Base-by-base conservation (phyloP, 2,797 vertebrate genomes). In the Mus spretus region DNA sequence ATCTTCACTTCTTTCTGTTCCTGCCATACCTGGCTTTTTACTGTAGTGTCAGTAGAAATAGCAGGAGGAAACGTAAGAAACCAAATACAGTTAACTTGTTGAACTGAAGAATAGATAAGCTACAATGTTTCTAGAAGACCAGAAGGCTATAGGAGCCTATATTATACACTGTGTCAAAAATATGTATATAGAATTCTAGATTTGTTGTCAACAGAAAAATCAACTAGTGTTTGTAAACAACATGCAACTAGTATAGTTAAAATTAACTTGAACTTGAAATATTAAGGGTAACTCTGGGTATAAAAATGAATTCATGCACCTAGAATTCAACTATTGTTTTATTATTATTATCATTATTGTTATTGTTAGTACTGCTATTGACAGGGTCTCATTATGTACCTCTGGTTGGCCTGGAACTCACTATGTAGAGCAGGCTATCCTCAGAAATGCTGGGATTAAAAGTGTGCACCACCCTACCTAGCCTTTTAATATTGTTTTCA, bases 41-140 rank as follows among this genome's bases (percentile, higher is more conserved):
- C 63, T 80, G 67, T 61, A 96, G 75, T 55, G 77, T 90, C 90
- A 96, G 20, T 3, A 92, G 61, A 79, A 9, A 82, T 77, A 34
- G 34, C 22, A 57, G 13, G 63, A 74, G 17, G 4, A 55, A 89
- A 90, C 10, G 61, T 93, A 93, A 75, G 34, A 65, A 63, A 63
- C 94, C 88, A 97, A 97, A 96, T 85, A 86, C 94, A 89, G 90
- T 79, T 7, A 95, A 57, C 87, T 96, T 96, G 44, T 89, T 97
- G 92, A 40, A 94, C 2, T 86, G 34, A 5, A 74, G 28, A 93
- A 65, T 55, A 78, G 24, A 57, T 34, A 63, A 34, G 14, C 53
- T 55, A 75, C 40, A 79, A 89, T 82, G 26, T 82, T 44, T 53
- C 63, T 75, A 70, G 61, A 44, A 79, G 59, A 14, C 34, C 70